These are phyloP conservation scores for Icerya purchasi DNA, from an alignment of 2,888 invertebrate species.

Conservation along the genomic window DNA sequence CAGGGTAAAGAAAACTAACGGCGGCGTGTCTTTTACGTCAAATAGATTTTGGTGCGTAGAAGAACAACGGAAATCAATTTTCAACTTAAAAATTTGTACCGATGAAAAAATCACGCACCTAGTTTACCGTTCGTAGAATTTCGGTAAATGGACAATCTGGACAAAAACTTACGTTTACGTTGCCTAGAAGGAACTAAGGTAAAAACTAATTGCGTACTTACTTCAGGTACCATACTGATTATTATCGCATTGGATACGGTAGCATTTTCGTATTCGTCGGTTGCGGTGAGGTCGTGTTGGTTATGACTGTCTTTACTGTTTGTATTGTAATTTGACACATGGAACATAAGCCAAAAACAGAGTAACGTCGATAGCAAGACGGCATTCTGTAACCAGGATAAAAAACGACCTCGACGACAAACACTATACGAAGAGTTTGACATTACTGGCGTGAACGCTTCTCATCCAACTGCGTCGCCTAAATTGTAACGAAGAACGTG, in stretches of 20 bases:
- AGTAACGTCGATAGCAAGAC: background rate
- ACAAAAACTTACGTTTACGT: too few species aligned
- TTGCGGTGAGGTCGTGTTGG: background rate
- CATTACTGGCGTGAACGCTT: background rate
- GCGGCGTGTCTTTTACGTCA: too few species aligned
- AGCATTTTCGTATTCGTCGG: slow-evolving; percentile 3
- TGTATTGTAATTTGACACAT: background rate
- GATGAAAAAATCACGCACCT: too few species aligned
- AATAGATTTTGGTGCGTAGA: too few species aligned
- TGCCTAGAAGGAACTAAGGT: too few species aligned
- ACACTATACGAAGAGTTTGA: background rate
- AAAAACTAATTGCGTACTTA: too few species aligned
- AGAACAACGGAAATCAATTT: too few species aligned
- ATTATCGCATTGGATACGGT: slow-evolving; percentile 10
- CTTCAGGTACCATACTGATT: slow-evolving; percentile 10
- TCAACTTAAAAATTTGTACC: too few species aligned
- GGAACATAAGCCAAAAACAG: background rate
- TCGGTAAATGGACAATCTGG: too few species aligned
- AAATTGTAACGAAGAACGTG: too few species aligned
- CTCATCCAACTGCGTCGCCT: background rate
- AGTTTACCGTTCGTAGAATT: too few species aligned
- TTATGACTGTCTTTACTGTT: background rate
- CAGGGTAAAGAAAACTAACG: too few species aligned
- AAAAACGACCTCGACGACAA: background rate
- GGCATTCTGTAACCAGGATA: background rate